Conservation (phyloP, 2,113 vertebrate genomes). For the Apteryx owenii region DNA sequence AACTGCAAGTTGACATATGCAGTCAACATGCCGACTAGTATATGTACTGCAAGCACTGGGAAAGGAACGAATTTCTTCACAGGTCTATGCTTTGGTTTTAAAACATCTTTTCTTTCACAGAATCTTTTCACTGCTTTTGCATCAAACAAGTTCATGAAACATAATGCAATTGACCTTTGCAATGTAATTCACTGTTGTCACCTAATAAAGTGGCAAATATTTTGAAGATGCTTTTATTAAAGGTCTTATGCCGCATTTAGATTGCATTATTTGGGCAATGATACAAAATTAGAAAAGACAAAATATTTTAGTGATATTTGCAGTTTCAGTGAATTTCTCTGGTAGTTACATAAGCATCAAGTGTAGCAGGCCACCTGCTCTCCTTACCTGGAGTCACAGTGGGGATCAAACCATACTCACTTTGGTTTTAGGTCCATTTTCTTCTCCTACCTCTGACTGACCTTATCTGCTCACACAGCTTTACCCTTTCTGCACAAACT, state of each 20-base stretch:
- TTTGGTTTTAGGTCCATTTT: background rate
- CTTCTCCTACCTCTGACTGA: background rate
- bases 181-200: background rate
- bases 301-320: conserved; percentile 22
- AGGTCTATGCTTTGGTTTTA: background rate
- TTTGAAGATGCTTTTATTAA: conserved; percentile 13
- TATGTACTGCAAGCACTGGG: background rate
- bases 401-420: background rate
- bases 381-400: background rate
- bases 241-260: conserved; percentile 14
- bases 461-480: background rate
- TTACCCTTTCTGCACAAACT: background rate
- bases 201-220: background rate
- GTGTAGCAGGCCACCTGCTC: background rate
- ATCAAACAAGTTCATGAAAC: background rate
- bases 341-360: background rate
- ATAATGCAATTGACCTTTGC: background rate
- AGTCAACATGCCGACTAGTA: background rate
- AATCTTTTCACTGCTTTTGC: background rate
- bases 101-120: background rate
- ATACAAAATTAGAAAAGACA: conserved; percentile 37
- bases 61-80: conserved; percentile 12
- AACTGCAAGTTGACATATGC: conserved; percentile 10
- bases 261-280: background rate
- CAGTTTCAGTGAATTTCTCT: background rate